phyloP scores from a whole-genome alignment of 2,888 invertebrate species.

The Seladonia tumulorum region DNA sequence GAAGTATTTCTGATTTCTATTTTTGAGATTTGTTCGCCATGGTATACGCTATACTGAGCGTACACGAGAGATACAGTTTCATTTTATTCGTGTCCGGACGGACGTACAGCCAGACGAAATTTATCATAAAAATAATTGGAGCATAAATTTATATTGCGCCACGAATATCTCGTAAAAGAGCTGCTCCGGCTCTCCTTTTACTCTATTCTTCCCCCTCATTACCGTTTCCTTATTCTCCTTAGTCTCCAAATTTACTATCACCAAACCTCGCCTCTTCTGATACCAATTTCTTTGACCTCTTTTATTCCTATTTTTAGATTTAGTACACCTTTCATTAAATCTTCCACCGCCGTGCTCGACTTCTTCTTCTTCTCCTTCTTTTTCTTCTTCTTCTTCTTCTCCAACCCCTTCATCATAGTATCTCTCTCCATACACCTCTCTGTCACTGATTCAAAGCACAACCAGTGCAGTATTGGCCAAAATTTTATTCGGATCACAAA shows the following conservation, averaged over 20 bases:
- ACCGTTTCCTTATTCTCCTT: neutral
- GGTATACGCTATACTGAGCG: neutral
- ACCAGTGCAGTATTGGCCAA: neutral
- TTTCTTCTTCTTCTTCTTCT: neutral
- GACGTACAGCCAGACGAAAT: neutral
- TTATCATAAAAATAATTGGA: neutral
- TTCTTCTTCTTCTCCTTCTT: neutral
- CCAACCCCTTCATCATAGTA: neutral
- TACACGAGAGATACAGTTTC: neutral
- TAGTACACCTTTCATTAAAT: conserved; percentile 6
- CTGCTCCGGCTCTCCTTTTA: neutral
- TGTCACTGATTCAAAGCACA: neutral
- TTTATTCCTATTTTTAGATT: conserved; percentile 6
- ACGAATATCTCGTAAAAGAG: neutral
- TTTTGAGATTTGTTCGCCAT: neutral
- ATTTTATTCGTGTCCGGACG: neutral
- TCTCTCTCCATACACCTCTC: neutral
- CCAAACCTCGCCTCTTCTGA: neutral
- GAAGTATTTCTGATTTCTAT: too few relatives aligned
- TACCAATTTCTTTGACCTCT: neutral
- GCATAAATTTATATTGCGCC: neutral
- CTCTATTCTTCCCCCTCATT: neutral
- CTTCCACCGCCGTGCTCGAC: neutral
- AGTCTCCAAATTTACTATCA: neutral
- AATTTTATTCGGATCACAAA: neutral